Percentiles rank a stretch among this genome's conserved stretches.
Evolutionary conservation across 2,888 invertebrate genomes (phyloP).

Genomic region (Drosophila setosimentum): DNA sequence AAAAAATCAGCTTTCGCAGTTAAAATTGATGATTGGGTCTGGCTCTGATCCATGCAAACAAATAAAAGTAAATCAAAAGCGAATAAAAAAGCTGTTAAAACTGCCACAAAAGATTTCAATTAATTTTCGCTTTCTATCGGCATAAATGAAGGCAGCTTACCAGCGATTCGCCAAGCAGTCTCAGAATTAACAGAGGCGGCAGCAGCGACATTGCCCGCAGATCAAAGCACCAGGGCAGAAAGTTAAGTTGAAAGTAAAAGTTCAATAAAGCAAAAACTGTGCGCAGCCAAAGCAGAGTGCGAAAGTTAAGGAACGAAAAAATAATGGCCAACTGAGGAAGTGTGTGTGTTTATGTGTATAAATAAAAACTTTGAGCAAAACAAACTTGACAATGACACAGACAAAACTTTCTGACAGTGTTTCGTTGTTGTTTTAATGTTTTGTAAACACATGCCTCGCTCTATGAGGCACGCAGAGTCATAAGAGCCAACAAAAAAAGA

Average conservation of each 20-base stretch:
- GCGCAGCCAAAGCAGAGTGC: constrained; percentile 24
- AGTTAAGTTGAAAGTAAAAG: constrained; percentile 81
- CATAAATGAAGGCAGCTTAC: constrained; percentile 46
- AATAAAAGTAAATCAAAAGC: constrained; percentile 20
- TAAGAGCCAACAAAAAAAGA: constrained; percentile 32
- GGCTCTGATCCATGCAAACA: constrained; percentile 29
- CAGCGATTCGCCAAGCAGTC: constrained; percentile 28
- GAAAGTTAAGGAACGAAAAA: not conserved
- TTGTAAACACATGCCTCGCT: constrained; percentile 71
- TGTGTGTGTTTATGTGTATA: constrained; percentile 7
- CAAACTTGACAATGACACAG: constrained; percentile 79
- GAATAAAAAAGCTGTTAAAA: constrained; percentile 24
- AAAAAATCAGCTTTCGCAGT: constrained; percentile 54
- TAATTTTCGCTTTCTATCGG: constrained; percentile 69
- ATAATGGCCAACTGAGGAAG: not conserved
- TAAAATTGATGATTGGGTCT: constrained; percentile 73
- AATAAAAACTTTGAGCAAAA: constrained; percentile 68
- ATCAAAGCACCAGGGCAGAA: constrained; percentile 65
- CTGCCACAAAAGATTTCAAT: constrained; percentile 69
- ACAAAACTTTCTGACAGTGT: constrained; percentile 70
- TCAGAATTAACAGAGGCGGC: constrained; percentile 50
- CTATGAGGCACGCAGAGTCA: constrained; percentile 58
- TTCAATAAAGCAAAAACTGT: constrained; percentile 74
- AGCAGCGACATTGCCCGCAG: constrained; percentile 28
- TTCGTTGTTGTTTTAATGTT: constrained; percentile 62